Percentiles rank a stretch among this genome's conserved stretches.
Conservation (phyloP, 1,140 invertebrate species). For the Mercenaria mercenaria region DNA sequence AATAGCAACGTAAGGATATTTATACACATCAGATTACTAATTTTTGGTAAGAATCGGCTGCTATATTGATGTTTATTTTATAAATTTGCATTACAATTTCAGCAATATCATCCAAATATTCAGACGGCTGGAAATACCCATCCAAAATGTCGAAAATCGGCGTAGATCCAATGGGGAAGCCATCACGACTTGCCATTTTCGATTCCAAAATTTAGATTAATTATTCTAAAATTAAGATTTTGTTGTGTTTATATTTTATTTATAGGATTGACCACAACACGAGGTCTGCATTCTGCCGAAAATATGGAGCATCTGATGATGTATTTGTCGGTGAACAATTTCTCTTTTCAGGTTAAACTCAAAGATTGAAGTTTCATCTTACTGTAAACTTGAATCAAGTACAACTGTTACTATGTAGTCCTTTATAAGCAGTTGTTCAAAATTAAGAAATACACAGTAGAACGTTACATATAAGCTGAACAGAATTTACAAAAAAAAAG, state of each 20-base stretch:
- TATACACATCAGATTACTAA: slow-evolving; percentile 77
- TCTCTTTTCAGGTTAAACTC: too few relatives aligned
- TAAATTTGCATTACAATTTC: slow-evolving; percentile 26
- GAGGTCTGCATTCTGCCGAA: neutral
- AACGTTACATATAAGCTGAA: too few relatives aligned
- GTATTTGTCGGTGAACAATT: too few relatives aligned
- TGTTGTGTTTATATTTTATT: slow-evolving; percentile 50
- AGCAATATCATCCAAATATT: neutral
- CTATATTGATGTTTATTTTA: slow-evolving; percentile 24
- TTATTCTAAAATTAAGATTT: slow-evolving; percentile 53
- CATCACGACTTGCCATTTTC: slow-evolving; percentile 23
- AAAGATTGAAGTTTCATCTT: too few relatives aligned
- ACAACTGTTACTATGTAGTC: too few relatives aligned
- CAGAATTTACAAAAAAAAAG: too few relatives aligned
- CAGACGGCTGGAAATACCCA: slow-evolving; percentile 26
- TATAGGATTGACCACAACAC: neutral
- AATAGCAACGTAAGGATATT: slow-evolving; percentile 83
- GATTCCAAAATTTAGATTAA: neutral
- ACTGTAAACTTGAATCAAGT: too few relatives aligned
- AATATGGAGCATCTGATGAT: too few relatives aligned
- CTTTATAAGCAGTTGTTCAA: too few relatives aligned
- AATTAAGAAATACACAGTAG: too few relatives aligned
- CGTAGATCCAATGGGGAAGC: slow-evolving; percentile 37
- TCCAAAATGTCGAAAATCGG: slow-evolving; percentile 44
- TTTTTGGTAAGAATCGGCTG: slow-evolving; percentile 77